Evolutionary conservation across 2,113 vertebrate species (phyloP).

Genomic region (Rhagologus leucostigma): DNA sequence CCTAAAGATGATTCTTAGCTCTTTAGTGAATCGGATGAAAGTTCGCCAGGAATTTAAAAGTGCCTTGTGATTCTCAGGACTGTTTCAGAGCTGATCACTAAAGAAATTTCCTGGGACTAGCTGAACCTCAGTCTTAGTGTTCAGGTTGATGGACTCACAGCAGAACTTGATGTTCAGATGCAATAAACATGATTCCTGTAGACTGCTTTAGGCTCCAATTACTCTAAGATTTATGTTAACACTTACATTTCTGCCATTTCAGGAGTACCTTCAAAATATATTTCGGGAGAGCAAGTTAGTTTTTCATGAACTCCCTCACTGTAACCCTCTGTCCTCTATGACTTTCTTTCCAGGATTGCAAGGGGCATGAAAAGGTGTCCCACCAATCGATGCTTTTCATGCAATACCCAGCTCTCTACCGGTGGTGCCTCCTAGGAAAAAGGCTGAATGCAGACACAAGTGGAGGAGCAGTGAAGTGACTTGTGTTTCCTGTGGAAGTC

Average conservation of each 20-base stretch:
- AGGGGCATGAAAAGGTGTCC: neutral
- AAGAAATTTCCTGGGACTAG: neutral
- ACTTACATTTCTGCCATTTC: neutral
- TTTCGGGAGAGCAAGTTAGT: neutral
- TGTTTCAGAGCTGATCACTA: neutral
- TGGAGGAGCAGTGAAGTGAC: neutral
- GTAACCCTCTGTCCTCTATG: neutral
- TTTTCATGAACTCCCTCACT: neutral
- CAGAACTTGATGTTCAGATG: neutral
- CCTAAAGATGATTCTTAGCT: neutral
- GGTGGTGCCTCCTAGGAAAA: neutral
- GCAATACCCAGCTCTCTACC: neutral
- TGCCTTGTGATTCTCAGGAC: neutral
- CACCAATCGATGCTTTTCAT: neutral
- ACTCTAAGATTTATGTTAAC: neutral
- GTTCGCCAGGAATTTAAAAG: neutral
- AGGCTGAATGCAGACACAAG: neutral
- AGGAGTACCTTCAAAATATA: neutral
- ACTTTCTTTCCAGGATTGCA: neutral
- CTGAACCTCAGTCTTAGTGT: neutral
- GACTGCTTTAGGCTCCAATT: neutral
- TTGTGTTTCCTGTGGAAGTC: neutral
- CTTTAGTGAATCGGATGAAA: neutral
- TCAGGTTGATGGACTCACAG: neutral
- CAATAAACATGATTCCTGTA: neutral